Evolutionary conservation across 2,113 vertebrate species (phyloP).

Genomic region (Hemichromis elongatus): DNA sequence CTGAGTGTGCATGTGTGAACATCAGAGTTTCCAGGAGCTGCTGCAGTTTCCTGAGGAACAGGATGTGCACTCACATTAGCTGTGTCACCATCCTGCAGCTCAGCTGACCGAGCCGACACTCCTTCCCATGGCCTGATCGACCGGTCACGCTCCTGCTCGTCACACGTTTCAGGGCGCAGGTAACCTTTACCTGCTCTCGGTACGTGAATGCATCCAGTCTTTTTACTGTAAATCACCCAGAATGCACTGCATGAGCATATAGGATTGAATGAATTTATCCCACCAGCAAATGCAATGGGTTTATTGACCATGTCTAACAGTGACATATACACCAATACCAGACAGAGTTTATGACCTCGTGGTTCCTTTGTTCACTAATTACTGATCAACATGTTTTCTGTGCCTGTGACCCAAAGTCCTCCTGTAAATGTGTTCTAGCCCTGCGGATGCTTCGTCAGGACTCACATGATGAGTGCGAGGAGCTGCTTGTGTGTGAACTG

Average conservation of each 20-base stretch:
- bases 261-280: accelerated
- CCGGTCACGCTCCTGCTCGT: accelerated
- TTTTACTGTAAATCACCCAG: neutral
- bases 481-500: neutral
- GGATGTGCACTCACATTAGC: neutral
- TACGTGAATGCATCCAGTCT: neutral
- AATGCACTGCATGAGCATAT: neutral
- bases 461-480: neutral
- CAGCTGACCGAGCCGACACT: conserved; percentile 24
- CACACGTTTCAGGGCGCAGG: neutral
- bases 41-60: conserved; percentile 37
- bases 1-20: conserved; percentile 4
- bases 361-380: neutral
- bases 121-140: neutral
- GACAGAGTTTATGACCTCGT: too few relatives aligned
- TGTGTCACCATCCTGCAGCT: conserved; percentile 9
- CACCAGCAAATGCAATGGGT: neutral
- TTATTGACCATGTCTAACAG: accelerated
- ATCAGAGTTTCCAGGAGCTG: neutral
- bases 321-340: accelerated
- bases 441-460: neutral
- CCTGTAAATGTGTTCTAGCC: neutral
- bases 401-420: neutral
- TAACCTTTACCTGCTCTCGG: neutral
- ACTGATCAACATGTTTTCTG: accelerated